A percentile compares a stretch with the other conserved stretches of the same genome.
These are phyloP conservation scores for Salticus scenicus DNA, from an alignment of 2,888 invertebrate species.

Conservation along the genomic window DNA sequence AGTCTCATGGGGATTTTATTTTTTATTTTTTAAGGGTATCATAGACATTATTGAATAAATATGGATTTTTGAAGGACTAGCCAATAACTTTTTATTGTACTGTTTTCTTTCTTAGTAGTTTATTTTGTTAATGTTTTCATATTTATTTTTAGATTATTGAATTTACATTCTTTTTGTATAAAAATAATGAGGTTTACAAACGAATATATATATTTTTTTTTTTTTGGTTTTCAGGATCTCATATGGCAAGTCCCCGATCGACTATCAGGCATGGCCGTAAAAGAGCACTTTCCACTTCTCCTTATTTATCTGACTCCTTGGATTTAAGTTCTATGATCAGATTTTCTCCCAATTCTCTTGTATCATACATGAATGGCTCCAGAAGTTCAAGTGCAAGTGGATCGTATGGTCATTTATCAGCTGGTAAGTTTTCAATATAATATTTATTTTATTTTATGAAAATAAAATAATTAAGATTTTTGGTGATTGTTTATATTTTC, in stretches of 20 bases:
- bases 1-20: too few species aligned
- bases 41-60: too few species aligned
- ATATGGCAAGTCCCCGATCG: conserved; percentile 83
- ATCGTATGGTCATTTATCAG: conserved; percentile 96
- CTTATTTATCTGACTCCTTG: conserved; percentile 91
- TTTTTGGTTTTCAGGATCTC: conserved; percentile 78
- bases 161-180: too few species aligned
- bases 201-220: too few species aligned
- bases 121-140: too few species aligned
- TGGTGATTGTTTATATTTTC: neutral
- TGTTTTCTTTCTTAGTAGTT: too few species aligned
- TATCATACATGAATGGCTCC: conserved; percentile 84
- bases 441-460: neutral
- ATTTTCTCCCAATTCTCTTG: conserved; percentile 92
- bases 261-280: conserved; percentile 84
- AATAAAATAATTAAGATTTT: neutral
- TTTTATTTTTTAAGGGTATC: too few species aligned
- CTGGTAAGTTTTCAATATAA: conserved; percentile 81
- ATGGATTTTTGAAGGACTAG: neutral
- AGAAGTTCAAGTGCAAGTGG: conserved; percentile 93
- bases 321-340: conserved; percentile 97
- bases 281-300: conserved; percentile 91
- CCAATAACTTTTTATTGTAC: neutral
- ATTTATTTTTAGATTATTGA: too few species aligned
- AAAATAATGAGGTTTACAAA: too few species aligned